These are phyloP conservation scores for Serripes groenlandicus DNA, from an alignment of 2,888 invertebrate genomes.

Conservation along the genomic window DNA sequence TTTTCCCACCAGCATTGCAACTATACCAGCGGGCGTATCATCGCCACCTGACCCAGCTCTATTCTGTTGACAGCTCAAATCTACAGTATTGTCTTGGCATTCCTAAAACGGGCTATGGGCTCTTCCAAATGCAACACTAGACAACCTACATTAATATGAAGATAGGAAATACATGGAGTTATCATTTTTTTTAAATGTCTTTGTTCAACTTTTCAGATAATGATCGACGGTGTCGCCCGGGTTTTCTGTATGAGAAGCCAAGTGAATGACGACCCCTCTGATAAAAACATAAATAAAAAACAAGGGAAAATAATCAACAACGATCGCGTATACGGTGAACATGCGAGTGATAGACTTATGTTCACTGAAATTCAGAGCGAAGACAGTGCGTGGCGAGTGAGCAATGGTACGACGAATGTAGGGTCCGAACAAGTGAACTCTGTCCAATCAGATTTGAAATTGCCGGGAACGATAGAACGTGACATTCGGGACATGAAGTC, in stretches of 20 bases:
- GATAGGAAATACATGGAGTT: no score
- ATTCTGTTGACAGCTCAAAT: no score
- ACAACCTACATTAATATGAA: no score
- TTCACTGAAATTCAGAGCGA: conserved; percentile 73
- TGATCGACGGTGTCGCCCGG: conserved; percentile 82
- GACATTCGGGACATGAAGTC: conserved; percentile 83
- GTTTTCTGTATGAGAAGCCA: conserved; percentile 83
- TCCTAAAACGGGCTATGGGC: no score
- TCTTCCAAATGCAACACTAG: no score
- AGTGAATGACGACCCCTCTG: conserved; percentile 57
- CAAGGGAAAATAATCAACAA: conserved; percentile 41
- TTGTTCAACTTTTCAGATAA: conserved; percentile 79
- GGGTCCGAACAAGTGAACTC: conserved; percentile 6
- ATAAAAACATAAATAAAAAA: conserved; percentile 27
- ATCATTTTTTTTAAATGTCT: not conserved
- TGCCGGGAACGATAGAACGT: conserved; percentile 72
- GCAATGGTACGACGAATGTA: conserved; percentile 35
- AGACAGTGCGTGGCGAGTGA: conserved; percentile 61
- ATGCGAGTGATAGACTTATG: conserved; percentile 76
- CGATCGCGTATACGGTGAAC: conserved; percentile 69
- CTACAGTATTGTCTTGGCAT: no score
- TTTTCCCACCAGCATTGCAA: no score
- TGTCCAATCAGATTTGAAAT: conserved; percentile 41
- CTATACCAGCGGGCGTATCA: no score
- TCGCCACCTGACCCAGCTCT: no score